Conservation (phyloP, 2,113 vertebrate genomes). For the Oryzias celebensis region DNA sequence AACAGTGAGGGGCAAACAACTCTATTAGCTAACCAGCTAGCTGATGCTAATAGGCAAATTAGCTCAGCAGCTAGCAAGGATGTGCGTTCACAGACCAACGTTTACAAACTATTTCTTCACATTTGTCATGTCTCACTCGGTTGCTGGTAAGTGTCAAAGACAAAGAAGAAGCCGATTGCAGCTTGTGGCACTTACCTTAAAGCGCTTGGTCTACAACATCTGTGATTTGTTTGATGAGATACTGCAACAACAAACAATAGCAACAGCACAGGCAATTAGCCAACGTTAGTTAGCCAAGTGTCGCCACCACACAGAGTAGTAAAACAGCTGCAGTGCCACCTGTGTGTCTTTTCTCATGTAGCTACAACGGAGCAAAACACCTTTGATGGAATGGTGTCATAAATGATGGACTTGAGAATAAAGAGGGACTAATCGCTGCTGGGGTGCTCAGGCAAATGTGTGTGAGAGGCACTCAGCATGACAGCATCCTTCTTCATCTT, state of each 20-base stretch:
- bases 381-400: slow-evolving; percentile 69
- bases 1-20: slow-evolving; percentile 57
- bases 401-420: slow-evolving; percentile 70
- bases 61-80: slow-evolving; percentile 61
- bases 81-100: slow-evolving; percentile 51
- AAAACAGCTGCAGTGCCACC: slow-evolving; percentile 70
- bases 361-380: slow-evolving; percentile 54
- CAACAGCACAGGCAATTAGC: slow-evolving; percentile 72
- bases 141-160: slow-evolving; percentile 38
- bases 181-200: slow-evolving; percentile 77
- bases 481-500: slow-evolving; percentile 78
- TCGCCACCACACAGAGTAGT: slow-evolving; percentile 63
- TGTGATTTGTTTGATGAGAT: slow-evolving; percentile 80
- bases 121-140: slow-evolving; percentile 29
- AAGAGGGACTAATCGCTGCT: slow-evolving; percentile 76
- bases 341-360: slow-evolving; percentile 56
- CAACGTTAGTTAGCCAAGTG: slow-evolving; percentile 76
- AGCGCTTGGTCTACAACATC: slow-evolving; percentile 82
- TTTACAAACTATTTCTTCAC: slow-evolving; percentile 42
- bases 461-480: slow-evolving; percentile 74
- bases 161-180: slow-evolving; percentile 32
- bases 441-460: slow-evolving; percentile 73
- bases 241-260: slow-evolving; percentile 80
- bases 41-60: slow-evolving; percentile 68
- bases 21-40: slow-evolving; percentile 64